Conservation (phyloP, 2,888 invertebrate genomes). For the Torymus tubicola region DNA sequence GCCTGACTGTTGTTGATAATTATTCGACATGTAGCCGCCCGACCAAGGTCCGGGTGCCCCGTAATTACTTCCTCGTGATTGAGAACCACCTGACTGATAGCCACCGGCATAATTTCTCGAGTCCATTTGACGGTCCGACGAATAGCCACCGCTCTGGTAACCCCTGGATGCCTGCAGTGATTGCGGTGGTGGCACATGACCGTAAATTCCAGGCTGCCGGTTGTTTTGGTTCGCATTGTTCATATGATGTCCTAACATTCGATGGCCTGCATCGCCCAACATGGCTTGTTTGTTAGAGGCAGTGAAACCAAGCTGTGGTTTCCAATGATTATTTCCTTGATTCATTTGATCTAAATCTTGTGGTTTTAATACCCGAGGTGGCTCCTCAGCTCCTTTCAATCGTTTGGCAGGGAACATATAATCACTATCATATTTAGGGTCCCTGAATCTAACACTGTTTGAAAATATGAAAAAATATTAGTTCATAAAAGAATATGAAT, state of each 20-base stretch:
- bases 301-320: conserved; percentile 88
- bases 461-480: conserved; percentile 66
- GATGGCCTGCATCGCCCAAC: conserved; percentile 84
- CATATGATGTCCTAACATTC: conserved; percentile 82
- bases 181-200: conserved; percentile 70
- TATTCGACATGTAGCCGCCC: conserved; percentile 22
- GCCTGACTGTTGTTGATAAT: conserved; percentile 18
- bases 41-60: conserved; percentile 43
- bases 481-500: background rate
- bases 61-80: background rate
- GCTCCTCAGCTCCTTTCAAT: conserved; percentile 83
- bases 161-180: conserved; percentile 48
- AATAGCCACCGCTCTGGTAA: conserved; percentile 26
- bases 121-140: conserved; percentile 35
- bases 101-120: conserved; percentile 6
- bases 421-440: conserved; percentile 86
- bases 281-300: conserved; percentile 81
- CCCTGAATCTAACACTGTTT: conserved; percentile 85
- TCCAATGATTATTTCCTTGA: conserved; percentile 77
- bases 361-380: conserved; percentile 87
- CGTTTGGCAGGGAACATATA: conserved; percentile 88
- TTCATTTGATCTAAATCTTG: conserved; percentile 85
- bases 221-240: conserved; percentile 64
- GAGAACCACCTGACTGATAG: conserved; percentile 19
- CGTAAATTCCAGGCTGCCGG: conserved; percentile 70